phyloP scores from a whole-genome alignment of 2,113 vertebrate genomes.

The Cephalopterus ornatus region DNA sequence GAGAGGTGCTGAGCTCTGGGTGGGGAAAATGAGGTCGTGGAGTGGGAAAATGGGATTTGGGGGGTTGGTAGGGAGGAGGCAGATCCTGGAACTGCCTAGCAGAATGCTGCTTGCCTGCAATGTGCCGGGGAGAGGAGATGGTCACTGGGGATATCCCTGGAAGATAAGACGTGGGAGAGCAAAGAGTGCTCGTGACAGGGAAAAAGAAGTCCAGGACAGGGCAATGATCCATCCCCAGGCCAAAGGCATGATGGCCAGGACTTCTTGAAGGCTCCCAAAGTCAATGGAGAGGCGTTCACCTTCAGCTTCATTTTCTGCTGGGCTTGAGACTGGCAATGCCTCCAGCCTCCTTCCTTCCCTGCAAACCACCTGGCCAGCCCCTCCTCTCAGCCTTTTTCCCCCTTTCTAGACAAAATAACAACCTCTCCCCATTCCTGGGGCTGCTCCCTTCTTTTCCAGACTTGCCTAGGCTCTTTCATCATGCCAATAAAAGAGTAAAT shows the following conservation, averaged over 20 bases:
- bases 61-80: not conserved
- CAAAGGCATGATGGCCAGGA: not conserved
- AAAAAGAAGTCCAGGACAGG: not conserved
- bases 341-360: not conserved
- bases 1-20: not conserved
- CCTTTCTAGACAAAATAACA: constrained; percentile 39
- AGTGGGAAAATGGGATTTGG: not conserved
- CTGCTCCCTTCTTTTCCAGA: constrained; percentile 47
- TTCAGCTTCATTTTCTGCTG: not conserved
- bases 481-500: constrained; percentile 31
- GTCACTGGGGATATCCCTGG: not conserved
- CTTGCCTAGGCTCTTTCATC: constrained; percentile 61
- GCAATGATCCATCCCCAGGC: not conserved
- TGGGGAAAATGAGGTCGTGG: not conserved
- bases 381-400: not conserved
- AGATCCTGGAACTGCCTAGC: not conserved
- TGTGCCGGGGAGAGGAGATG: not conserved
- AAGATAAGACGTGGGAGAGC: not conserved
- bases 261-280: not conserved
- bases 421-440: not conserved
- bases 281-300: rapidly evolving
- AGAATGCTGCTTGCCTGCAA: not conserved
- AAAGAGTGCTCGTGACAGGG: not conserved
- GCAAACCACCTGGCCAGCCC: rapidly evolving
- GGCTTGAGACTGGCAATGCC: not conserved